These are phyloP conservation scores for Chalcosyrphus nemorum DNA, from an alignment of 2,888 invertebrate species.

Conservation along the genomic window DNA sequence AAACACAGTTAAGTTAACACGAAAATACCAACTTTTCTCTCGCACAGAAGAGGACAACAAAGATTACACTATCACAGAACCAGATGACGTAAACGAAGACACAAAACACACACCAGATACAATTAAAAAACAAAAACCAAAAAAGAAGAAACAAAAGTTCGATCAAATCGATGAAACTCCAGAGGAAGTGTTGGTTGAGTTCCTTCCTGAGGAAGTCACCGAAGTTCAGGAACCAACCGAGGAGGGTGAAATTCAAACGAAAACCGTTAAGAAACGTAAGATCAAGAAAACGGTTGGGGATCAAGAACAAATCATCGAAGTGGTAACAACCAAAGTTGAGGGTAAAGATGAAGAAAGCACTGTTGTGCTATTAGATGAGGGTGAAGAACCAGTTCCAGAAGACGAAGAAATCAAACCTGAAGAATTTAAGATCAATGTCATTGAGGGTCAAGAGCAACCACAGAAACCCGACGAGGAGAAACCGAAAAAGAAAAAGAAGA, in stretches of 20 bases:
- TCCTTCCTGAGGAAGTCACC: slow-evolving; percentile 77
- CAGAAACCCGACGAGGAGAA: slow-evolving; percentile 67
- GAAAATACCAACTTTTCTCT: slow-evolving; percentile 75
- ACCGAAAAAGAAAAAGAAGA: slow-evolving; percentile 77
- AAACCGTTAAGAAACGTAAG: slow-evolving; percentile 77
- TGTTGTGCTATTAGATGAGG: slow-evolving; percentile 75
- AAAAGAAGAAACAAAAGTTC: slow-evolving; percentile 76
- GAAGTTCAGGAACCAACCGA: slow-evolving; percentile 73
- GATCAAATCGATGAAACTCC: slow-evolving; percentile 78
- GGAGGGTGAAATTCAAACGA: slow-evolving; percentile 74
- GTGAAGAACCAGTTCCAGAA: slow-evolving; percentile 73
- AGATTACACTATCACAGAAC: slow-evolving; percentile 81
- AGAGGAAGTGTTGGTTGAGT: slow-evolving; percentile 77
- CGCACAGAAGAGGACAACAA: slow-evolving; percentile 80
- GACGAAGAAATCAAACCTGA: slow-evolving; percentile 61
- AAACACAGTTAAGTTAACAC: slow-evolving; percentile 64
- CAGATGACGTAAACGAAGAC: slow-evolving; percentile 81
- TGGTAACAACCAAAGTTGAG: slow-evolving; percentile 76
- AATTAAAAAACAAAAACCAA: slow-evolving; percentile 76
- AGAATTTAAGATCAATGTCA: slow-evolving; percentile 72
- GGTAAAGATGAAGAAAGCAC: slow-evolving; percentile 77
- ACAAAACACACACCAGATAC: slow-evolving; percentile 79
- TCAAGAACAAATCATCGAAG: slow-evolving; percentile 77
- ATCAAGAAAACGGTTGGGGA: slow-evolving; percentile 77
- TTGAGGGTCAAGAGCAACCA: slow-evolving; percentile 68